phyloP scores from a whole-genome alignment of 2,888 invertebrate species.

The Tenodera sinensis region DNA sequence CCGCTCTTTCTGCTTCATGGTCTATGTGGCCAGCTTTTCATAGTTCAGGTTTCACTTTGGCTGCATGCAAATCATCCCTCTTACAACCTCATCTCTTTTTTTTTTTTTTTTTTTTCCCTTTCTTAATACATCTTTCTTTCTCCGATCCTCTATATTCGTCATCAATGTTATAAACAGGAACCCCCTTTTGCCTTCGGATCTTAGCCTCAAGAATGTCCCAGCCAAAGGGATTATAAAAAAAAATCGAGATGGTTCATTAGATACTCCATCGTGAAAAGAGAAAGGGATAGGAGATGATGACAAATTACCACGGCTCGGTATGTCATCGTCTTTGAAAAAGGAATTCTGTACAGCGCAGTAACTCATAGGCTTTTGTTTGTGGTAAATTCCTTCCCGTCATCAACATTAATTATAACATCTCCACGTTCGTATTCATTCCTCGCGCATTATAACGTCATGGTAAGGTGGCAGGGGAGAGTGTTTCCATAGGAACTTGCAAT shows the following conservation, averaged over 20 bases:
- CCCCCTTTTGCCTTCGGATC: background rate
- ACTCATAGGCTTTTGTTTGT: background rate
- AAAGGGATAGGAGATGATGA: background rate
- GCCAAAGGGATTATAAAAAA: background rate
- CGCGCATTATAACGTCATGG: background rate
- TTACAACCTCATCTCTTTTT: background rate
- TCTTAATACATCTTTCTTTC: background rate
- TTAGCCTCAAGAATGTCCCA: background rate
- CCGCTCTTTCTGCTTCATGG: background rate
- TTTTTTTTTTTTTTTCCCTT: background rate
- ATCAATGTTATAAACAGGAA: background rate
- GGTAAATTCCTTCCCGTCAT: background rate
- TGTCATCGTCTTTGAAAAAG: background rate
- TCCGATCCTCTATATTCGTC: background rate
- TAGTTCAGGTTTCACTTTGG: background rate
- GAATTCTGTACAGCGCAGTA: background rate
- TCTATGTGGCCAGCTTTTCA: background rate
- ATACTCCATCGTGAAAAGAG: background rate
- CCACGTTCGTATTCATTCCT: background rate
- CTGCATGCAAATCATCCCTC: background rate
- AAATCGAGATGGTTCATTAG: background rate
- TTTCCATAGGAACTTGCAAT: background rate
- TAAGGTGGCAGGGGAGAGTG: background rate
- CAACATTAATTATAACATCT: slow-evolving; percentile 11
- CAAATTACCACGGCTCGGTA: background rate